Evolutionary conservation across 2,888 invertebrate genomes (phyloP).

Genomic region (Gryllus longicercus): DNA sequence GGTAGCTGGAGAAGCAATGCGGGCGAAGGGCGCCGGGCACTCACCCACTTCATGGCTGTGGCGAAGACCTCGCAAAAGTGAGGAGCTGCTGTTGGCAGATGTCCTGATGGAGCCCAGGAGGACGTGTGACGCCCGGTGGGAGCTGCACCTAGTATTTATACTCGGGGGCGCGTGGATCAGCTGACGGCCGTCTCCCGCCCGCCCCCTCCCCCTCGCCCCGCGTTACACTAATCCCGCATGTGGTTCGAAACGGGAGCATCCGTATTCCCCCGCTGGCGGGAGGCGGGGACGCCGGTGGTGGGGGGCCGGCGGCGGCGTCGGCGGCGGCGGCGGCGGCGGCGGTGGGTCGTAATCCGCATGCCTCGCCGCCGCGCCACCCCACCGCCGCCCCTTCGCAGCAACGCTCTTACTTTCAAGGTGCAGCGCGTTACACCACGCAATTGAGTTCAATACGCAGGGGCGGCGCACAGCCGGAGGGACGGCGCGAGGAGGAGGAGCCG

Average conservation of each 20-base stretch:
- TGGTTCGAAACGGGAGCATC: neutral
- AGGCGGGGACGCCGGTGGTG: neutral
- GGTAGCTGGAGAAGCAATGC: neutral
- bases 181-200: neutral
- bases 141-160: neutral
- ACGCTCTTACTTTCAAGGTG: neutral
- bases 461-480: neutral
- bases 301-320: neutral
- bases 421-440: neutral
- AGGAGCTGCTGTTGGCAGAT: neutral
- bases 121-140: neutral
- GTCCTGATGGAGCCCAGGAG: neutral
- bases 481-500: no score
- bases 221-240: slow-evolving; percentile 7
- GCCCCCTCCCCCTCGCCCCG: neutral
- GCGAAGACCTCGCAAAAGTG: neutral
- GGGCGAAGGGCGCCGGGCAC: neutral
- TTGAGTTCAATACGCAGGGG: slow-evolving; percentile 1
- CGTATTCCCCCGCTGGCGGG: neutral
- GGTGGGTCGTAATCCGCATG: neutral
- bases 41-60: neutral
- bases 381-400: neutral
- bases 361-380: neutral
- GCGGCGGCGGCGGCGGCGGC: neutral
- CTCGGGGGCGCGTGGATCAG: neutral